Percentiles rank a stretch among this genome's conserved stretches.
phyloP scores from a whole-genome alignment of 2,888 invertebrate genomes.

The Drosophila melanosoma region DNA sequence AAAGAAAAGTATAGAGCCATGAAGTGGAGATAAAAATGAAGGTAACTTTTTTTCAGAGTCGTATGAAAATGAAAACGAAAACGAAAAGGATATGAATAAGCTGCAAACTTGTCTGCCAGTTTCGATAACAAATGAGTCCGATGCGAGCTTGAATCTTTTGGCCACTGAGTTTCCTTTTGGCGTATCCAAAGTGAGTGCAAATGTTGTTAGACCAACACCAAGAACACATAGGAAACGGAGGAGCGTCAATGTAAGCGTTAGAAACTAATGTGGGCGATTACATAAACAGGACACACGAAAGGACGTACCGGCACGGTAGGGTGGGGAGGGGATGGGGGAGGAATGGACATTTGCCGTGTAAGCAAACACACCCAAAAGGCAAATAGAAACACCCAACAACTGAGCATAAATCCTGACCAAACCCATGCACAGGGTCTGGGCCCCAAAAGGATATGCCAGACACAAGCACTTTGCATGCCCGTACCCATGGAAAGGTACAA shows the following conservation, averaged over 20 bases:
- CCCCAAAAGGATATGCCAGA: slow-evolving; percentile 60
- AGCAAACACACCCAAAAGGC: slow-evolving; percentile 74
- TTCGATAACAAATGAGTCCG: slow-evolving; percentile 42
- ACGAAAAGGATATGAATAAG: slow-evolving; percentile 59
- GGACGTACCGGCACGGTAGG: slow-evolving; percentile 56
- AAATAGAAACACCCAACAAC: slow-evolving; percentile 66
- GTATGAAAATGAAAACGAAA: slow-evolving; percentile 8
- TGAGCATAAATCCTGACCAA: slow-evolving; percentile 75
- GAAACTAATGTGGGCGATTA: slow-evolving; percentile 78
- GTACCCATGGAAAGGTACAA: slow-evolving; percentile 64
- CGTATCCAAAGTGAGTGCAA: slow-evolving; percentile 57
- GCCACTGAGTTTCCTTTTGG: slow-evolving; percentile 13
- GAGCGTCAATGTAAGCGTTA: slow-evolving; percentile 39
- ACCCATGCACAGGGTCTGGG: slow-evolving; percentile 55
- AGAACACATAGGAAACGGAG: slow-evolving; percentile 29
- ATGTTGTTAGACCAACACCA: slow-evolving; percentile 57
- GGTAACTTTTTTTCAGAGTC: slow-evolving; percentile 46
- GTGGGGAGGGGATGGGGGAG: not conserved
- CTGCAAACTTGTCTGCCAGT: slow-evolving; percentile 32
- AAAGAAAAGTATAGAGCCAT: not conserved
- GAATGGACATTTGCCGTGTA: slow-evolving; percentile 54
- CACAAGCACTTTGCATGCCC: slow-evolving; percentile 69
- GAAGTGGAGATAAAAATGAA: slow-evolving; percentile 62
- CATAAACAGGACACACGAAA: slow-evolving; percentile 80
- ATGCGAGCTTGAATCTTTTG: slow-evolving; percentile 21